A percentile compares a stretch with the other conserved stretches of the same genome.
phyloP scores from a whole-genome alignment of 2,888 invertebrate species.

The Leptinotarsa rubiginosa region DNA sequence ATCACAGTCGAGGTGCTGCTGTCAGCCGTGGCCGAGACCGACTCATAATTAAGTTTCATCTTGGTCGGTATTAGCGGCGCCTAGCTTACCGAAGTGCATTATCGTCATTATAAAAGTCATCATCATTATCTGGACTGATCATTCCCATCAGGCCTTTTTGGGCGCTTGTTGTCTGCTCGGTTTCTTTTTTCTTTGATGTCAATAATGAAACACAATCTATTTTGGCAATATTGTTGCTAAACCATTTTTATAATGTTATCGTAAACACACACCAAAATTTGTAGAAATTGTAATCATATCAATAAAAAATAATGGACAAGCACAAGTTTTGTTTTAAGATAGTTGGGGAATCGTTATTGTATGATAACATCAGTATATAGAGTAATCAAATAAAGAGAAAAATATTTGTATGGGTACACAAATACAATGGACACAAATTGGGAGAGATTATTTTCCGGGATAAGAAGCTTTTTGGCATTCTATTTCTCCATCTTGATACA shows the following conservation, averaged over 20 bases:
- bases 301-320: too few species aligned
- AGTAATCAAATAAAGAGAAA: too few species aligned
- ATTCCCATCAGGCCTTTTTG: constrained; percentile 55
- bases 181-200: constrained; percentile 26
- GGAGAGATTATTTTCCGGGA: too few species aligned
- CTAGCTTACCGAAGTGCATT: constrained; percentile 63
- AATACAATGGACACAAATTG: too few species aligned
- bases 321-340: too few species aligned
- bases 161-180: constrained; percentile 41
- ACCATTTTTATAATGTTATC: constrained; percentile 28
- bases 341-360: too few species aligned
- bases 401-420: too few species aligned
- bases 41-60: constrained; percentile 63
- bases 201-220: constrained; percentile 24
- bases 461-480: too few species aligned
- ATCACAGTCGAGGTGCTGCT: constrained; percentile 55
- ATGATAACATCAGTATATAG: too few species aligned
- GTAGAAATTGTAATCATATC: neutral
- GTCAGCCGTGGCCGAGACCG: constrained; percentile 57
- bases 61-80: constrained; percentile 64
- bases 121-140: constrained; percentile 65
- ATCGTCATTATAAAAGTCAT: constrained; percentile 67
- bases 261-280: constrained; percentile 3
- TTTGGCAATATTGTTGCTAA: constrained; percentile 32
- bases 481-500: too few species aligned